Evolutionary conservation across 2,797 vertebrate species (phyloP).

Genomic region (Macropus fuliginosus): DNA sequence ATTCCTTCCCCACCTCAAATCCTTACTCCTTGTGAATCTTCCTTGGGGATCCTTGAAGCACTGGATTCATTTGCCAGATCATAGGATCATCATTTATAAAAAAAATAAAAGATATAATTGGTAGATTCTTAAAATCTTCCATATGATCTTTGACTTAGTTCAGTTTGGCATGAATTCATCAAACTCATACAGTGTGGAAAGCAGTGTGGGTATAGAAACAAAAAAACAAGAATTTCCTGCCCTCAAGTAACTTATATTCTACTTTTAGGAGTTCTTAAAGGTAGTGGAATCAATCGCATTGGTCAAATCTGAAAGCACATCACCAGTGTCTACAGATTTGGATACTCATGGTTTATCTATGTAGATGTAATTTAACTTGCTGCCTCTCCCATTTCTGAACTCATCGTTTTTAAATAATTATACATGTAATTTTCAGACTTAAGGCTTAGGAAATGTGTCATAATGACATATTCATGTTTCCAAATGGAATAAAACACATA

Average conservation of each 20-base stretch:
- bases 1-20: not conserved
- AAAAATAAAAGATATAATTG: not conserved
- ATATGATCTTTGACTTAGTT: not conserved
- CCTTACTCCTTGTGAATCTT: not conserved
- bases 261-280: not conserved
- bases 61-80: not conserved
- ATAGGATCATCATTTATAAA: not conserved
- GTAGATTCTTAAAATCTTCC: not conserved
- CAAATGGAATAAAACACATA: conserved; percentile 13
- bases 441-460: conserved; percentile 1
- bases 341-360: not conserved
- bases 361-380: not conserved
- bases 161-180: not conserved
- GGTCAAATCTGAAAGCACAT: not conserved
- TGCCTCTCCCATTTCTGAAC: not conserved
- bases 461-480: conserved; percentile 24
- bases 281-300: not conserved
- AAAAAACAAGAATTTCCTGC: not conserved
- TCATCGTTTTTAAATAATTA: conserved; percentile 19
- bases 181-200: not conserved
- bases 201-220: not conserved
- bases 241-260: not conserved
- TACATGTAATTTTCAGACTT: not conserved
- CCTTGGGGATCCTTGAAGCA: not conserved
- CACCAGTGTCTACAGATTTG: not conserved